A percentile compares a stretch with the other conserved stretches of the same genome.
These are phyloP conservation scores for Petrocephalus zakoni DNA, from an alignment of 2,113 vertebrate species.

Conservation along the genomic window DNA sequence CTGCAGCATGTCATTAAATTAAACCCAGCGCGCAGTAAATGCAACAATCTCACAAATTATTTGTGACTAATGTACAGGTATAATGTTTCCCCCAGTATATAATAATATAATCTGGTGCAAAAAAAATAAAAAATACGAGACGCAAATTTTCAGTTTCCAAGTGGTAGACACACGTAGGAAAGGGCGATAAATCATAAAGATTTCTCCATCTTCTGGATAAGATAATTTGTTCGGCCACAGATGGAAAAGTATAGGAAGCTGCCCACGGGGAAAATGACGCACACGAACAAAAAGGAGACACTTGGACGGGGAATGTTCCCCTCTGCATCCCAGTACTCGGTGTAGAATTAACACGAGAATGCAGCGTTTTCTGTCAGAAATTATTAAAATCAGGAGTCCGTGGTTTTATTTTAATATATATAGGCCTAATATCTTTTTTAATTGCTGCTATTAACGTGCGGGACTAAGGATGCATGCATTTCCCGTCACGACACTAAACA, in stretches of 20 bases:
- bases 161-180: neutral
- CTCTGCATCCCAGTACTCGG: neutral
- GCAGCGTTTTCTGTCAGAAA: neutral
- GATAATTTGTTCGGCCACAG: neutral
- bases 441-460: neutral
- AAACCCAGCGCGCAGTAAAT: neutral
- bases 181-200: neutral
- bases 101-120: neutral
- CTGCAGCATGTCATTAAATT: neutral
- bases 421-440: neutral
- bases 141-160: neutral
- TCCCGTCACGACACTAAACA: neutral
- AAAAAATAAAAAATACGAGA: neutral
- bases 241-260: neutral
- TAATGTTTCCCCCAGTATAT: neutral
- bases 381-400: neutral
- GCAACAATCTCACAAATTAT: neutral
- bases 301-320: neutral
- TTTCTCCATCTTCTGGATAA: neutral
- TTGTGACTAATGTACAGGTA: neutral
- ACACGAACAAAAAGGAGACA: neutral
- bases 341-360: neutral
- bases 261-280: neutral
- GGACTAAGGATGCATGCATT: neutral
- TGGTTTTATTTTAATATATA: neutral